Conservation (phyloP, 2,888 invertebrate species). For the Hydriomena furcata region DNA sequence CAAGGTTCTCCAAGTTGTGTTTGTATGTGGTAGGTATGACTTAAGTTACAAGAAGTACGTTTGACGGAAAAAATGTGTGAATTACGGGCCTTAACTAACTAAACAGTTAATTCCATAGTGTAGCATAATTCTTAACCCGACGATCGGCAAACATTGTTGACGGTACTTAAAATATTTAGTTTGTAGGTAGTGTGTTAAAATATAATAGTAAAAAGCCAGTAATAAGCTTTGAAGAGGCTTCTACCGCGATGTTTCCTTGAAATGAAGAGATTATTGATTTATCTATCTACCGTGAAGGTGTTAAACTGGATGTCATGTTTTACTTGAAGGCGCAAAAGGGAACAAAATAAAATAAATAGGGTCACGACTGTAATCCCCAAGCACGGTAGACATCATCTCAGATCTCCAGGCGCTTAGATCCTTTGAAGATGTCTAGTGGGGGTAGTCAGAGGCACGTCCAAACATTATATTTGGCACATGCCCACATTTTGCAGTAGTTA, state of each 20-base stretch:
- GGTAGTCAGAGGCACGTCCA: no score
- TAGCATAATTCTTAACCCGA: conserved; percentile 21
- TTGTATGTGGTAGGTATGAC: no score
- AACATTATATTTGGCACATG: no score
- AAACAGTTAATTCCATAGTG: conserved; percentile 10
- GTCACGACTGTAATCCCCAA: no score
- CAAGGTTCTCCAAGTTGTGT: no score
- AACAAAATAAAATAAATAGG: no score
- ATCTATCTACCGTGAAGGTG: background rate
- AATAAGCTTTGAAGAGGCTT: conserved; percentile 33
- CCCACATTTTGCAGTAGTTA: no score
- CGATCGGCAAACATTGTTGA: conserved; percentile 47
- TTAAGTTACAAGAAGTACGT: no score
- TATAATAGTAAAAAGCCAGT: conserved; percentile 38
- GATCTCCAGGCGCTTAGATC: no score
- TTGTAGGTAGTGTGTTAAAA: conserved; percentile 43
- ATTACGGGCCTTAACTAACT: background rate
- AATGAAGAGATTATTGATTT: conserved; percentile 13
- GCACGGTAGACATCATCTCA: no score
- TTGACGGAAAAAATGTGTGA: background rate
- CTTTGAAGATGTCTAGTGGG: no score
- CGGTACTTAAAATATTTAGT: conserved; percentile 54
- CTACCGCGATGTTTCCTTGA: conserved; percentile 19
- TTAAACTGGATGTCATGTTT: conserved; percentile 13
- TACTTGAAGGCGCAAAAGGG: background rate